These are phyloP conservation scores for Podarcis cretensis DNA, from an alignment of 2,113 vertebrate genomes.

Conservation along the genomic window DNA sequence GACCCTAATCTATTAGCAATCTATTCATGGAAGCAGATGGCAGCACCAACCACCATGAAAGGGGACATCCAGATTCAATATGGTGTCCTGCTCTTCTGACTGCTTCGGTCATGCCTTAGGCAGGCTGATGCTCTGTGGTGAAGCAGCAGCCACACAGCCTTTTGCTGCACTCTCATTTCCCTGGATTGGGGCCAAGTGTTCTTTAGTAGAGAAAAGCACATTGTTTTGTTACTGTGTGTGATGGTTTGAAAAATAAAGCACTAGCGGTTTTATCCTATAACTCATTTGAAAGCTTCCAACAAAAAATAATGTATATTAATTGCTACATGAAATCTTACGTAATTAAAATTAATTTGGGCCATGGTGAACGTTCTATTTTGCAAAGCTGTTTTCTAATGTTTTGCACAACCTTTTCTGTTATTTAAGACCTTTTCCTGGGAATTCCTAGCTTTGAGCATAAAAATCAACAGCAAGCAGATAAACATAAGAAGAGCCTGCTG, in stretches of 20 bases:
- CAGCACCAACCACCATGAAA: neutral
- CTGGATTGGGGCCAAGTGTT: constrained; percentile 42
- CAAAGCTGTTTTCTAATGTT: constrained; percentile 43
- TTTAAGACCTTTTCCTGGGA: constrained; percentile 48
- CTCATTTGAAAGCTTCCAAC: constrained; percentile 75
- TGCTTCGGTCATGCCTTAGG: neutral
- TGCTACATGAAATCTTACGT: constrained; percentile 68
- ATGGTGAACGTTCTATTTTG: constrained; percentile 25
- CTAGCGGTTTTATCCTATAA: constrained; percentile 68
- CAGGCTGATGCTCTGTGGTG: neutral
- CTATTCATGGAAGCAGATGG: neutral
- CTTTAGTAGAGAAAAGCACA: constrained; percentile 67
- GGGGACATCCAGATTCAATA: neutral
- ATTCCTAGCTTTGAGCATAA: constrained; percentile 48
- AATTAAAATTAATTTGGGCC: constrained; percentile 62
- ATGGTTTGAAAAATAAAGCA: constrained; percentile 65
- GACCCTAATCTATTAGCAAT: neutral
- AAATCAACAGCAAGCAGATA: neutral
- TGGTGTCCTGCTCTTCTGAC: neutral
- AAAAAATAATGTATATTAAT: constrained; percentile 72
- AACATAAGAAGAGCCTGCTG: no score
- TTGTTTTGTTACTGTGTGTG: constrained; percentile 55
- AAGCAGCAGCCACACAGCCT: neutral
- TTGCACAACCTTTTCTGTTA: constrained; percentile 28
- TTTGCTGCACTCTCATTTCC: neutral